Base-by-base conservation (phyloP, 2,888 invertebrate species). In the Branchipolynoe longqiensis region DNA sequence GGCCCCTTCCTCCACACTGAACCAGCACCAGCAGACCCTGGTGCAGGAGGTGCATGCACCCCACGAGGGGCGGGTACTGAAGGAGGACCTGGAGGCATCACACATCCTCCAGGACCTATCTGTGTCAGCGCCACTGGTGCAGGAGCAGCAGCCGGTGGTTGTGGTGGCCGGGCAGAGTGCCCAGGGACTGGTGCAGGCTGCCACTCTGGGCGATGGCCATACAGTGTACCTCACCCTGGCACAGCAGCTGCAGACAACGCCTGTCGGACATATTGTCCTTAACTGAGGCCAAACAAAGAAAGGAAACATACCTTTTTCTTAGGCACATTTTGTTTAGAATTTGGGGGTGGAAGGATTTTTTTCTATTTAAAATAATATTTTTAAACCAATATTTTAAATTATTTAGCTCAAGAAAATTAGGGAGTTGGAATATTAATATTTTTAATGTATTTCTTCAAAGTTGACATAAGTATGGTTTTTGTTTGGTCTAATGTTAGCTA, bases 41-140 rank as follows among this genome's bases (percentile, higher is more conserved):
- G 8, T 18, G 8, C 48, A 48, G 48, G 8, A 48, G 48, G 48
- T 48, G 8, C 48, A 8, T 48, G 8, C 48, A 48, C 48, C 8
- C 8, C 48, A 12, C 48, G 18, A 48, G 8, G 18, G 18, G 48
- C 8, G 48, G 33, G 36, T 36, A 38, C 62, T 4, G 31, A n/a
- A n/a, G n/a, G 48, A 69, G 69, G 69, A 69, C 69, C 36, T 69
- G 36, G 36, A 69, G 69, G 38, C 69, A 0, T 69, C 69, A 1
- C 69, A 69, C 2, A 69, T 69, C 6, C 69, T 69, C 3, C 69
- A 69, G 69, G 36, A 69, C 22, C n/a, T 69, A n/a, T 38, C 33
- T 33, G 36, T 22, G 22, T 69, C 69, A 18, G 69, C 69, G 2
- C 69, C 69, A 18, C 33, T 69, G 36, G 3, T 38, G 22, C 22